Base-by-base conservation (phyloP, 2,113 vertebrate species). In the Lycocorax pyrrhopterus region DNA sequence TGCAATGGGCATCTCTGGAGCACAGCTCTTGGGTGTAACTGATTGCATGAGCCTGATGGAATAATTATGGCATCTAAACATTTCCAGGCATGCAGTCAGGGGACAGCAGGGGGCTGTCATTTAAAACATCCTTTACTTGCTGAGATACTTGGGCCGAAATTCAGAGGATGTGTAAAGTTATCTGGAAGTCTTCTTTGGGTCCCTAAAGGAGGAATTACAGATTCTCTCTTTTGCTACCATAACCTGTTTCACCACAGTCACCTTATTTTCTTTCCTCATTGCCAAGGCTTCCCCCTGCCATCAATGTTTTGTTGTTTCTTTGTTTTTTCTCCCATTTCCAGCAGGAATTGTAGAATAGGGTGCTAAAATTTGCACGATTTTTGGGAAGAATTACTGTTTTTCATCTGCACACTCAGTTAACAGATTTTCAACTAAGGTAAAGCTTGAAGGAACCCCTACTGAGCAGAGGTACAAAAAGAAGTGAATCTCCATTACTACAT, bases 21-120 rank as follows among this genome's bases (percentile, higher is more conserved):
- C 93, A 91, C 78, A 79, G 91, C 95, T 85, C 90, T 94, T 96
- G 96, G 97, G 93, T 86, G 93, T 94, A 94, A 98, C 97, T 97
- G 93, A 94, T 83, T 97, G 97, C 85, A 93, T 84, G 90, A 96
- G 93, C 91, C 93, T 93, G 84, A 91, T 95, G 96, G 93, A 92
- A 97, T 96, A 97, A 97, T 96, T 72, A 88, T 32, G 72, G 84
- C 96, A 96, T 93, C 92, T 86, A 58, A 92, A 91, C 60, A 71
- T 95, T 93, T 89, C 95, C 85, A 92, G 88, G 94, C 93, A 78
- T 97, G 95, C 92, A 46, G 93, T 94, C 89, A 94, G n/a, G 66
- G 87, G 95, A 83, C 33, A 25, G 59, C 23, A 53, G 56, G 88
- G 88, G 51, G 35, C 77, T 96, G 75, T 88, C 78, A 83, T 88